Conservation (phyloP, 2,888 invertebrate genomes). For the Drosophila imparisetae region DNA sequence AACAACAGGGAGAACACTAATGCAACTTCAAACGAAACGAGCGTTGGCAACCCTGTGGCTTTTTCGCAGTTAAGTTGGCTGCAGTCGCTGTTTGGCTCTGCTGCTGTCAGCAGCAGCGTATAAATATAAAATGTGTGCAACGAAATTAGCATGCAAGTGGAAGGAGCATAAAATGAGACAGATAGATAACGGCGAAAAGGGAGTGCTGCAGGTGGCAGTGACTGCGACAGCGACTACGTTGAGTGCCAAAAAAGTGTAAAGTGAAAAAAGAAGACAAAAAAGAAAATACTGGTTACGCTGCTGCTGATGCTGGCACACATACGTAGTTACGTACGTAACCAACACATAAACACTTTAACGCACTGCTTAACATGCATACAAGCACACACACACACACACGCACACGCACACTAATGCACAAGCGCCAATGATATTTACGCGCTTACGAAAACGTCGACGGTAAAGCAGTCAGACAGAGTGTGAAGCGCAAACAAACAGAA, state of each 20-base stretch:
- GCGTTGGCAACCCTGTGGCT: constrained; percentile 57
- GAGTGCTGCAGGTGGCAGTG: constrained; percentile 49
- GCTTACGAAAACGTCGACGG: constrained; percentile 48
- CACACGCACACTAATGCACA: constrained; percentile 19
- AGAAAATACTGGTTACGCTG: constrained; percentile 7
- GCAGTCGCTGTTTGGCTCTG: constrained; percentile 38
- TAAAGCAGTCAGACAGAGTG: constrained; percentile 7
- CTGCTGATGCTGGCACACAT: constrained; percentile 7
- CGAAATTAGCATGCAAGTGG: constrained; percentile 70
- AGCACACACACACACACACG: constrained; percentile 11
- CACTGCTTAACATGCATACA: constrained; percentile 63
- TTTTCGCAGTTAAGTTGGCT: constrained; percentile 45
- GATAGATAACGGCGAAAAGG: constrained; percentile 3
- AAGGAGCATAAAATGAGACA: constrained; percentile 3
- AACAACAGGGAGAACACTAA: constrained; percentile 9
- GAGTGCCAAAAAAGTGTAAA: constrained; percentile 42
- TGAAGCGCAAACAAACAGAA: constrained; percentile 8
- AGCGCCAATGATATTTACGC: constrained; percentile 56
- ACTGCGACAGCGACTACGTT: constrained; percentile 30
- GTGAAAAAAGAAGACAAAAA: constrained; percentile 12
- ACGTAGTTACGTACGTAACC: constrained; percentile 25
- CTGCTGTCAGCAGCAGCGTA: constrained; percentile 60
- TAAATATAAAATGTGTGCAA: constrained; percentile 68
- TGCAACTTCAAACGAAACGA: constrained; percentile 50
- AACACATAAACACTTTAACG: constrained; percentile 73